These are phyloP conservation scores for Otocyon megalotis DNA, from an alignment of 2,113 vertebrate species.

Conservation along the genomic window DNA sequence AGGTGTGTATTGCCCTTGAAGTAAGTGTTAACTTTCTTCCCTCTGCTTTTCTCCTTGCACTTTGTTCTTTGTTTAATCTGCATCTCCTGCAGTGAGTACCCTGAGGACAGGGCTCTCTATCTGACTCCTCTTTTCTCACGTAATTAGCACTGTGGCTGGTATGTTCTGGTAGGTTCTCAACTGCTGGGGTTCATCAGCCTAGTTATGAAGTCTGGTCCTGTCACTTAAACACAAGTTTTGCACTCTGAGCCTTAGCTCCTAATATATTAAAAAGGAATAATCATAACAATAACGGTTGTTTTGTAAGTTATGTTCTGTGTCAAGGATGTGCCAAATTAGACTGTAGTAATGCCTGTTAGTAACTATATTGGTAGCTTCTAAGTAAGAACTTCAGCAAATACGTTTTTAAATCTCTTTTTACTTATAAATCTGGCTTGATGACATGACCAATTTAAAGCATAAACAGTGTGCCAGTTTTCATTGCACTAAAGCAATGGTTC, in stretches of 20 bases:
- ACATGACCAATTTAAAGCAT: background rate
- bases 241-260: background rate
- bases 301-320: background rate
- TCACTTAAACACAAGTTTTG: background rate
- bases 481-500: background rate
- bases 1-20: background rate
- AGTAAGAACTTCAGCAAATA: constrained; percentile 18
- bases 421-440: background rate
- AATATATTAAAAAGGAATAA: background rate
- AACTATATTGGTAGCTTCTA: background rate
- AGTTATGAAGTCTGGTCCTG: background rate
- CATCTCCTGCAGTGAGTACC: background rate
- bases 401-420: constrained; percentile 4
- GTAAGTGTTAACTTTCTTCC: background rate
- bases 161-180: background rate
- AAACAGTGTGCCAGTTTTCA: background rate
- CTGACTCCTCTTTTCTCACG: background rate
- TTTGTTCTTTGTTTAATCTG: background rate
- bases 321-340: background rate
- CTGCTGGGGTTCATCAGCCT: background rate
- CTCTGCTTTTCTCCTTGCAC: constrained; percentile 14
- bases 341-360: background rate
- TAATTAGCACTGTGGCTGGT: background rate
- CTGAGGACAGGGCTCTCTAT: background rate
- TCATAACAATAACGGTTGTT: background rate